Conservation (phyloP, 2,888 invertebrate genomes). For the Zygothrica quintamaculata region DNA sequence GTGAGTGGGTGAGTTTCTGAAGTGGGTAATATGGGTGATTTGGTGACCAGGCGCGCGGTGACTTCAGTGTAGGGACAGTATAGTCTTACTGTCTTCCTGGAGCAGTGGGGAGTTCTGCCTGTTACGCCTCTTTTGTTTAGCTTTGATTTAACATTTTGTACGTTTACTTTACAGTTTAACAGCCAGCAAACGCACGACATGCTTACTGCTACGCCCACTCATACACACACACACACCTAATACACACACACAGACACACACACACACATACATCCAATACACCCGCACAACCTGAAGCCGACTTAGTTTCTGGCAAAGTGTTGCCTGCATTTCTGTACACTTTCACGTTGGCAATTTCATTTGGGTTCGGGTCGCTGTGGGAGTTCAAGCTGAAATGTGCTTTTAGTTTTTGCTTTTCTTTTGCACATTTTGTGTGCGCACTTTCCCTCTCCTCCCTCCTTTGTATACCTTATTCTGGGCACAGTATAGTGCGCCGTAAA, state of each 20-base stretch:
- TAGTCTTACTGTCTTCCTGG: constrained; percentile 18
- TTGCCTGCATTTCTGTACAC: constrained; percentile 67
- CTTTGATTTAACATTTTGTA: constrained; percentile 78
- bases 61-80: too few species aligned
- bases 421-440: constrained; percentile 38
- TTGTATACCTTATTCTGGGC: constrained; percentile 23
- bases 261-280: too few species aligned
- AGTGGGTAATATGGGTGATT: too few species aligned
- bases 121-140: constrained; percentile 77
- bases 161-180: constrained; percentile 79
- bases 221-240: constrained; percentile 9
- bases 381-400: constrained; percentile 79
- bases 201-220: constrained; percentile 21
- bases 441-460: constrained; percentile 39
- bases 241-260: constrained; percentile 9
- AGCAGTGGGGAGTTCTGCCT: constrained; percentile 34
- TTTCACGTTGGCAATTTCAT: constrained; percentile 78
- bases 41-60: constrained; percentile 1
- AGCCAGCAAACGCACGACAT: constrained; percentile 67
- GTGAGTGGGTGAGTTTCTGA: too few species aligned
- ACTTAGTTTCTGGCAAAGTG: constrained; percentile 6
- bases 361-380: constrained; percentile 68
- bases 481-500: constrained; percentile 50
- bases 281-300: neutral
- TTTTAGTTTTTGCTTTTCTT: constrained; percentile 68